phyloP scores from a whole-genome alignment of 2,888 invertebrate genomes.

The Frankliniella intonsa region DNA sequence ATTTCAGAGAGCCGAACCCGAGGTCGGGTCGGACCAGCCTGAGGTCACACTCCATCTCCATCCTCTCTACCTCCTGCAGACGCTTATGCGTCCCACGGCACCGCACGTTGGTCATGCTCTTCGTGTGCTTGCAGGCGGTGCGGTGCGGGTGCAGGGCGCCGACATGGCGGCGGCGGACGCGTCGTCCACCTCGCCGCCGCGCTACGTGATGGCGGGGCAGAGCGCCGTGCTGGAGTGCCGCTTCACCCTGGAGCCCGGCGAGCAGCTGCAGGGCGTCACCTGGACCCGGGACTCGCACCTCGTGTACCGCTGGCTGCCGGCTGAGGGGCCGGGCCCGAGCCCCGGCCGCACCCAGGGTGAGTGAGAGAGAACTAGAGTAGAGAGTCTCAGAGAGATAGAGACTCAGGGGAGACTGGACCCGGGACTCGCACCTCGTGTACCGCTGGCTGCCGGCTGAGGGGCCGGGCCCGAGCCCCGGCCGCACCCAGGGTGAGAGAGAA shows the following conservation, averaged over 20 bases:
- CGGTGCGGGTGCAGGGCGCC: slow-evolving; percentile 1
- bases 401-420: no score
- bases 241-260: background rate
- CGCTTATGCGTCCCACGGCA: no score
- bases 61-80: no score
- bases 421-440: no score
- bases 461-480: no score
- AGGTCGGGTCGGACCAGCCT: no score
- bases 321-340: background rate
- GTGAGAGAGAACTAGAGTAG: no score
- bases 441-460: no score
- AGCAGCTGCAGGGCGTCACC: slow-evolving; percentile 18
- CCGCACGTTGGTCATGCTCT: background rate
- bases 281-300: slow-evolving; percentile 14
- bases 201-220: slow-evolving; percentile 4
- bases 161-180: background rate
- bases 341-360: background rate
- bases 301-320: slow-evolving; percentile 4
- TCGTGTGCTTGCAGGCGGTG: background rate
- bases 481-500: no score
- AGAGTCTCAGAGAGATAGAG: no score
- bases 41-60: no score
- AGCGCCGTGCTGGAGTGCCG: slow-evolving; percentile 5
- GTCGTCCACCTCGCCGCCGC: background rate
- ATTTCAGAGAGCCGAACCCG: no score